A percentile compares a stretch with the other conserved stretches of the same genome.
Evolutionary conservation across 2,888 invertebrate genomes (phyloP).

Genomic region (Ichneumon xanthorius): DNA sequence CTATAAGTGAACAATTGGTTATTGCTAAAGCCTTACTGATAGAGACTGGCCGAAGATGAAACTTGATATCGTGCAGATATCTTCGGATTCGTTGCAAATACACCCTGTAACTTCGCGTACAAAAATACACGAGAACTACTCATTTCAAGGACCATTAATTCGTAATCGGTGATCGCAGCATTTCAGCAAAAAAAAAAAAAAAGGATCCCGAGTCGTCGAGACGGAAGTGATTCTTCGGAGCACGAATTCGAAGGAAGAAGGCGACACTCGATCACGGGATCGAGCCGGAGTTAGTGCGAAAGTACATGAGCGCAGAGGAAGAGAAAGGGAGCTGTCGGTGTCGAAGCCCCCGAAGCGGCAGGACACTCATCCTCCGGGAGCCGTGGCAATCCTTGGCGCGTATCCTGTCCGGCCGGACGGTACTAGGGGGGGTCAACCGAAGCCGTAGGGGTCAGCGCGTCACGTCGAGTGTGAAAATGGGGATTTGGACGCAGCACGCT

Average conservation of each 20-base stretch:
- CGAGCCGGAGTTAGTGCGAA: constrained; percentile 59
- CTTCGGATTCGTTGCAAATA: neutral
- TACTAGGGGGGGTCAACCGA: constrained; percentile 73
- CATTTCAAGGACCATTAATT: constrained; percentile 53
- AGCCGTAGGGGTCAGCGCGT: constrained; percentile 76
- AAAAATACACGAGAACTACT: constrained; percentile 9
- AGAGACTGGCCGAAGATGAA: too few species aligned
- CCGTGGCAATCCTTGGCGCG: constrained; percentile 67
- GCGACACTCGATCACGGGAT: constrained; percentile 56
- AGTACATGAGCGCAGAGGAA: constrained; percentile 9
- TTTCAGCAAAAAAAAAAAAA: constrained; percentile 18
- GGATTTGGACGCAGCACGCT: constrained; percentile 72
- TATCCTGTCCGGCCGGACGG: constrained; percentile 61
- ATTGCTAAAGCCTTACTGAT: too few species aligned
- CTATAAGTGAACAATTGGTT: too few species aligned
- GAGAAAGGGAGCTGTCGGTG: constrained; percentile 21
- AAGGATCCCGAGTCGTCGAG: constrained; percentile 32
- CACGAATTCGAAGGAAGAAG: constrained; percentile 39
- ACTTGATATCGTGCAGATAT: too few species aligned
- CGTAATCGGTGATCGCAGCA: constrained; percentile 22
- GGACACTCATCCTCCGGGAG: constrained; percentile 41
- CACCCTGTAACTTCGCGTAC: neutral
- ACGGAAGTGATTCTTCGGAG: constrained; percentile 62
- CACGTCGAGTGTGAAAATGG: constrained; percentile 83
- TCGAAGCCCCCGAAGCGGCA: constrained; percentile 25